Conservation (phyloP, 92 coral and sea anemone species). For the Phenganax stokvisi region DNA sequence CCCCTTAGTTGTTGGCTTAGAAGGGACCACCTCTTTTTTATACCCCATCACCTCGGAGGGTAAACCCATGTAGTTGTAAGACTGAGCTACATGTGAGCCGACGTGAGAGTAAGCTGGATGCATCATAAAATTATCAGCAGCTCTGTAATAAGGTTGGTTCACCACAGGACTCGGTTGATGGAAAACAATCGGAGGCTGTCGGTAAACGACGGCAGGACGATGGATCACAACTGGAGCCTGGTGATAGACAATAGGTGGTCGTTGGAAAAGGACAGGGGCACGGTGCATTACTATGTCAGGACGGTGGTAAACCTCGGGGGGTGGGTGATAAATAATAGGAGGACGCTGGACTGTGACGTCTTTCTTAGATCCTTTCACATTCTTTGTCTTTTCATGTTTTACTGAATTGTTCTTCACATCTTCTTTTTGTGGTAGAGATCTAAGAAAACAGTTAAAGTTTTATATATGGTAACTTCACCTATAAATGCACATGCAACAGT, state of each 20-base stretch:
- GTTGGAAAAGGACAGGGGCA: conserved; percentile 95
- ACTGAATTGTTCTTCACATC: not conserved
- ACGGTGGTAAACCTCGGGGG: conserved; percentile 96
- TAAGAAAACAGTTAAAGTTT: conserved; percentile 40
- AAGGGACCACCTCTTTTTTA: conserved; percentile 46
- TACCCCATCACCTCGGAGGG: conserved; percentile 47
- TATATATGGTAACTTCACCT: too few relatives aligned
- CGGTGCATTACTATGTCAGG: conserved; percentile 97
- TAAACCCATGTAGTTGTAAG: conserved; percentile 67
- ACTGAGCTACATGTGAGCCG: conserved; percentile 60
- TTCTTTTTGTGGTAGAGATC: conserved; percentile 32
- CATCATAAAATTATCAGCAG: conserved; percentile 34
- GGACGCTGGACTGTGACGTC: conserved; percentile 96
- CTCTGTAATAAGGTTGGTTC: conserved; percentile 66
- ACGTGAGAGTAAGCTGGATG: conserved; percentile 72
- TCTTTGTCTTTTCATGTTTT: conserved; percentile 25
- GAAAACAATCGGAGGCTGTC: conserved; percentile 97
- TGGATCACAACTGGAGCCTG: conserved; percentile 98
- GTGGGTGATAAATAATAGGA: conserved; percentile 96
- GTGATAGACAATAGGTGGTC: conserved; percentile 96
- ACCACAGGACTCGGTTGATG: conserved; percentile 97
- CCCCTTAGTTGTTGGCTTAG: conserved; percentile 11
- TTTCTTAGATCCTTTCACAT: conserved; percentile 56
- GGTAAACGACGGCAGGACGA: conserved; percentile 98
- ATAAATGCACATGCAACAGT: too few relatives aligned